Conservation (phyloP, 1,140 invertebrate species). For the Macrobrachium rosenbergii region DNA sequence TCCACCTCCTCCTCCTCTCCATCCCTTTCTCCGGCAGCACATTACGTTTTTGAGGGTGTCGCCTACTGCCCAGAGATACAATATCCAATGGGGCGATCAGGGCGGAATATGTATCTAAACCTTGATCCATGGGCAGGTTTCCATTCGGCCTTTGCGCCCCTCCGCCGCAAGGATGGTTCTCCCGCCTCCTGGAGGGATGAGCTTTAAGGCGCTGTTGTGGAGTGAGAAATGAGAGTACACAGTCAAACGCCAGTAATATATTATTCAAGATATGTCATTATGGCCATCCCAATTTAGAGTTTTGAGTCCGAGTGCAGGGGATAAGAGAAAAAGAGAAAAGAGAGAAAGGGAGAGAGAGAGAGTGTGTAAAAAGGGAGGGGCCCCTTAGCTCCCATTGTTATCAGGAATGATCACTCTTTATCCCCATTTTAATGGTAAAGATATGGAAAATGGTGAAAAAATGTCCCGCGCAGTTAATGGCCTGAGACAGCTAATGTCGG, state of each 20-base stretch:
- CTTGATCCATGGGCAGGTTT: neutral
- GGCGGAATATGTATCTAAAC: conserved; percentile 43
- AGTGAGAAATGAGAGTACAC: conserved; percentile 61
- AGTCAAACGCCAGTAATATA: conserved; percentile 63
- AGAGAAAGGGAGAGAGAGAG: conserved; percentile 18
- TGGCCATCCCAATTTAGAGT: conserved; percentile 61
- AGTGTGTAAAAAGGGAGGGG: conserved; percentile 25
- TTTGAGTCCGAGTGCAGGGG: conserved; percentile 53
- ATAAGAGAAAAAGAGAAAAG: neutral
- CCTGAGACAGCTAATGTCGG: conserved; percentile 58
- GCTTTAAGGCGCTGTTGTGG: conserved; percentile 39
- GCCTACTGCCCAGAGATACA: conserved; percentile 61
- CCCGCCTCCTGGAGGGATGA: neutral
- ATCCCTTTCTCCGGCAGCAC: conserved; percentile 45
- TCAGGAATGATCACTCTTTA: conserved; percentile 41
- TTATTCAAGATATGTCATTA: conserved; percentile 64
- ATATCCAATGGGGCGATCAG: conserved; percentile 56
- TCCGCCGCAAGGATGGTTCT: conserved; percentile 13
- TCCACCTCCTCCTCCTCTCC: neutral
- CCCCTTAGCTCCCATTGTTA: conserved; percentile 53
- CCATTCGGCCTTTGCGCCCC: conserved; percentile 20
- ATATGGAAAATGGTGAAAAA: conserved; percentile 58
- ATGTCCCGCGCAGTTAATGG: conserved; percentile 51
- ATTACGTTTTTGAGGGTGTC: conserved; percentile 63
- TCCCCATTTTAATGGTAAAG: conserved; percentile 54